Percentiles rank a stretch among this genome's conserved stretches.
Conservation (phyloP, 1,140 invertebrate genomes). For the Ips nitidus region DNA sequence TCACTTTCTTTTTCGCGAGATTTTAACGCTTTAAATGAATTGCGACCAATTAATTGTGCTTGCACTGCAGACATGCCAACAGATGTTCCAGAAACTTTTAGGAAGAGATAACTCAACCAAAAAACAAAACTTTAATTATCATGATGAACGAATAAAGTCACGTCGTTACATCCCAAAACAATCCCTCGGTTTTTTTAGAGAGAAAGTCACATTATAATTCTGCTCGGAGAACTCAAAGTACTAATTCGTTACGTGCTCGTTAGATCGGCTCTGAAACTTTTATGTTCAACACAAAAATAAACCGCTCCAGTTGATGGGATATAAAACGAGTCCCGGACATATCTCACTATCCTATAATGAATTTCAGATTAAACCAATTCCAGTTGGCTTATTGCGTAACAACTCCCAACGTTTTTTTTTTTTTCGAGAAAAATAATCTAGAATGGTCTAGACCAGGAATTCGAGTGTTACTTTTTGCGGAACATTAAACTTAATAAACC, state of each 20-base stretch:
- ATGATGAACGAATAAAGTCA: too few relatives aligned
- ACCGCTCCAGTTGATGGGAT: background rate
- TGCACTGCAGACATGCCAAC: slow-evolving; percentile 8
- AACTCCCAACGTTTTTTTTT: background rate
- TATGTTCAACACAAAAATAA: background rate
- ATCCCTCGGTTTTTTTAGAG: too few relatives aligned
- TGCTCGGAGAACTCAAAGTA: too few relatives aligned
- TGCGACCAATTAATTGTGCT: slow-evolving; percentile 10
- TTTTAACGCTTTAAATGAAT: slow-evolving; percentile 4
- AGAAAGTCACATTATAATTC: too few relatives aligned
- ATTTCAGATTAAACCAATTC: slow-evolving; percentile 2
- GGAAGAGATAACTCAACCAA: slow-evolving; percentile 8
- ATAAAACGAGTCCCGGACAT: slow-evolving; percentile 1
- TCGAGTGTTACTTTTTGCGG: background rate
- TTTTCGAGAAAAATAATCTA: slow-evolving; percentile 1
- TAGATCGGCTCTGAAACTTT: background rate
- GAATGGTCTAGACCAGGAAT: background rate
- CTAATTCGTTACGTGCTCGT: background rate
- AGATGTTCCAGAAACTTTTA: slow-evolving; percentile 9
- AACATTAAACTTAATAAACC: slow-evolving; percentile 6
- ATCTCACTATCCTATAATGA: slow-evolving; percentile 3
- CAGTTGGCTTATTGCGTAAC: background rate
- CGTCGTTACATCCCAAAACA: too few relatives aligned
- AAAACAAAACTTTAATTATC: background rate
- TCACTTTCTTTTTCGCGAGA: background rate